Evolutionary conservation across 2,888 invertebrate species (phyloP).

Genomic region (Seladonia tumulorum): DNA sequence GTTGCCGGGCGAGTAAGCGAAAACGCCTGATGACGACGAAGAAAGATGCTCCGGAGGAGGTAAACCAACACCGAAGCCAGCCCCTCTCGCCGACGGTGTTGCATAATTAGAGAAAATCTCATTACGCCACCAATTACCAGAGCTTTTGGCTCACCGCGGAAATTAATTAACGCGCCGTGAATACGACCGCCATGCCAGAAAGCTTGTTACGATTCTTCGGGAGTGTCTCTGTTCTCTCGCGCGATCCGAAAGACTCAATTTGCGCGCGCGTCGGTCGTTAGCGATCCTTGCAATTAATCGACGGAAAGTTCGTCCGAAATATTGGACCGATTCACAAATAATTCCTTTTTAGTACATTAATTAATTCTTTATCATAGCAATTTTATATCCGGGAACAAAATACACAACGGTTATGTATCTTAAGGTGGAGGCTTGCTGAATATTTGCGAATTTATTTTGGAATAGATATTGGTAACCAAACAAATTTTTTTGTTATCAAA

Average conservation of each 20-base stretch:
- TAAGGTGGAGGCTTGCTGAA: too few species aligned
- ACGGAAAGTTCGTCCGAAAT: not conserved
- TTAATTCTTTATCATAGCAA: too few species aligned
- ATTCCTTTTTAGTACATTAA: too few species aligned
- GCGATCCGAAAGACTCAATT: not conserved
- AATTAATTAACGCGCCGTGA: constrained; percentile 64
- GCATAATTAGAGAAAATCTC: constrained; percentile 69
- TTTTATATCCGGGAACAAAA: too few species aligned
- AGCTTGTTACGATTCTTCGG: constrained; percentile 45
- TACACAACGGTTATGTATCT: too few species aligned
- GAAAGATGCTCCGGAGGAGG: not conserved
- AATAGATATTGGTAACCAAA: too few species aligned
- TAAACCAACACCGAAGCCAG: not conserved
- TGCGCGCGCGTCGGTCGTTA: not conserved
- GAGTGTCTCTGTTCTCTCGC: constrained; percentile 2
- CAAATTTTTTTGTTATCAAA: too few species aligned
- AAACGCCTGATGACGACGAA: not conserved
- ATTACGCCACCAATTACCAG: constrained; percentile 67
- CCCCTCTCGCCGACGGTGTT: constrained; percentile 45
- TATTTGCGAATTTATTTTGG: too few species aligned
- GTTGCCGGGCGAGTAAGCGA: not conserved
- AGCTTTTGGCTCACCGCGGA: constrained; percentile 53
- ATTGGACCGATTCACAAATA: not conserved
- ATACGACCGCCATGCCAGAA: constrained; percentile 36
- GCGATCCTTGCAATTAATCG: not conserved